Conservation (phyloP, 35 echinoderm and acorn worm species). For the Anneissia japonica region DNA sequence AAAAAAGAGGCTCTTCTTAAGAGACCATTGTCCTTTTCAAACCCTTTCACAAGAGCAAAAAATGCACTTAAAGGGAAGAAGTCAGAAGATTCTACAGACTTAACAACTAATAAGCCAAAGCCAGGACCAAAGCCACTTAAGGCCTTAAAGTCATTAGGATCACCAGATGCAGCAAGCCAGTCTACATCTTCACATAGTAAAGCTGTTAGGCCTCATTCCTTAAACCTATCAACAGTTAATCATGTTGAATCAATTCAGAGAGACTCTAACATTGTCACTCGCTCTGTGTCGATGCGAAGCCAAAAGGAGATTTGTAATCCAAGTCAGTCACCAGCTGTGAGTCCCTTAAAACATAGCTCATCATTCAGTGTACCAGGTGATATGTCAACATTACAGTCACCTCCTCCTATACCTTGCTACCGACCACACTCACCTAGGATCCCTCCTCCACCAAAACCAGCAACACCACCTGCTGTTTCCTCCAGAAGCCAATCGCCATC, state of each 20-base stretch:
- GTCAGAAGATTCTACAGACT: background rate
- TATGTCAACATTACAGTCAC: background rate
- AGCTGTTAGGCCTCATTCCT: background rate
- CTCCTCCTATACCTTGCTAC: background rate
- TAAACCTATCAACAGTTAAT: background rate
- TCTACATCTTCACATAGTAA: background rate
- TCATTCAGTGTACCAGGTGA: background rate
- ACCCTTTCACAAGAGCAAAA: conserved; percentile 12
- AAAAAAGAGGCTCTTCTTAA: background rate
- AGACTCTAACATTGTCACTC: background rate
- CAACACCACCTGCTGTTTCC: background rate
- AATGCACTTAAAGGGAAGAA: background rate
- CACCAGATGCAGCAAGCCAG: background rate
- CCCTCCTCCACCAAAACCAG: conserved; percentile 13
- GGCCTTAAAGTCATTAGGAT: background rate
- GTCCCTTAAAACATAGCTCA: background rate
- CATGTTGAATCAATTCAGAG: background rate
- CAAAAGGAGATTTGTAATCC: background rate
- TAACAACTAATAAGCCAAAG: background rate
- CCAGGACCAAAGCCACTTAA: background rate
- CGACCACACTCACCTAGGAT: background rate
- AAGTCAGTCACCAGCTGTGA: background rate
- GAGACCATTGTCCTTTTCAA: background rate
- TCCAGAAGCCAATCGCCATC: background rate
- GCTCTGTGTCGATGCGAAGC: background rate